A percentile compares a stretch with the other conserved stretches of the same genome.
Evolutionary conservation across 1,140 invertebrate species (phyloP).

Genomic region (Saccostrea echinata): DNA sequence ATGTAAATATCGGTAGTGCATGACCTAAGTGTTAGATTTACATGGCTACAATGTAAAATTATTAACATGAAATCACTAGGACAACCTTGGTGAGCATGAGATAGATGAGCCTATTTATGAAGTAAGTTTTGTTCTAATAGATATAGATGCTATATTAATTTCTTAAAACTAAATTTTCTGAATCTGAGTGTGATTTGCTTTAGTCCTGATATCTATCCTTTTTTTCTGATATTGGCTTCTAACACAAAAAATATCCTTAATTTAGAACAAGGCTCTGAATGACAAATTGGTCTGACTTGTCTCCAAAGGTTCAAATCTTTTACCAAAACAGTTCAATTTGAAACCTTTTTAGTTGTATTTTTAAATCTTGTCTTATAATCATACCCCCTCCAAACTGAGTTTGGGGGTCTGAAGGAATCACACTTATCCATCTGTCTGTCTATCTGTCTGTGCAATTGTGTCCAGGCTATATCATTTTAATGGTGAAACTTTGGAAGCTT

Average conservation of each 20-base stretch:
- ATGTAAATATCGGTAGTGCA: too few relatives aligned
- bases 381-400: too few relatives aligned
- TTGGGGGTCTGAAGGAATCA: too few relatives aligned
- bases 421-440: too few relatives aligned
- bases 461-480: too few relatives aligned
- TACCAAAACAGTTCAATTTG: background rate
- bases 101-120: slow-evolving; percentile 42
- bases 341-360: too few relatives aligned
- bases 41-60: too few relatives aligned
- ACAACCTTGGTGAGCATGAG: background rate
- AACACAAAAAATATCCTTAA: background rate
- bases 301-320: background rate
- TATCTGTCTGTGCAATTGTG: too few relatives aligned
- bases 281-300: background rate
- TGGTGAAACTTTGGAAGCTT: too few relatives aligned
- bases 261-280: background rate
- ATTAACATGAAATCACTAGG: background rate
- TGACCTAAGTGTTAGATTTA: too few relatives aligned
- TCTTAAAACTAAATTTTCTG: background rate
- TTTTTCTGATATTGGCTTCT: background rate
- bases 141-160: background rate
- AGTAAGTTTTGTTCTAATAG: slow-evolving; percentile 18
- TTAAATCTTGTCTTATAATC: too few relatives aligned
- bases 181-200: background rate
- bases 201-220: background rate